Percentiles rank a stretch among this genome's conserved stretches.
Evolutionary conservation across 2,113 vertebrate species (phyloP).

Genomic region (Columbina picui): DNA sequence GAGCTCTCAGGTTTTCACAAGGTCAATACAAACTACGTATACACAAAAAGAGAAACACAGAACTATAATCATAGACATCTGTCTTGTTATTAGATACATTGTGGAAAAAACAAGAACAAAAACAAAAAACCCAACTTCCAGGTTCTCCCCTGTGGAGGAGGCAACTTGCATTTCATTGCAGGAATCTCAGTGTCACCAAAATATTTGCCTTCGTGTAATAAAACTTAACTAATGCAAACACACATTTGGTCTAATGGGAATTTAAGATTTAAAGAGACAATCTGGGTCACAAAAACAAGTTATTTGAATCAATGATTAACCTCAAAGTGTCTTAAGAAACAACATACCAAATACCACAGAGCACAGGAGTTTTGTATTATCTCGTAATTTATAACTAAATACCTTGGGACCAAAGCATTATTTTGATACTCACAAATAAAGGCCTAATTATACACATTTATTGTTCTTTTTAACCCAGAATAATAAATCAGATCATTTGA

Average conservation of each 20-base stretch:
- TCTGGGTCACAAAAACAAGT: background rate
- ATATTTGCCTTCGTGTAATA: background rate
- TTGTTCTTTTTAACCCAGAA: background rate
- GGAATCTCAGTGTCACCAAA: background rate
- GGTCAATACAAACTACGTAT: background rate
- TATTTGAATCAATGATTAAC: background rate
- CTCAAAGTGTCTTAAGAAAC: background rate
- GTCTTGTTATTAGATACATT: background rate
- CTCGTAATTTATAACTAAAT: rapidly evolving
- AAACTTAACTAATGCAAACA: background rate
- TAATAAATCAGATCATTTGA: background rate
- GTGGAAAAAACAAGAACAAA: background rate
- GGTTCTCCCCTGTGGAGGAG: background rate
- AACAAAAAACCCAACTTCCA: background rate
- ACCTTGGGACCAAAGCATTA: background rate
- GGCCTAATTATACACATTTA: background rate
- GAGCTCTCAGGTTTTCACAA: background rate
- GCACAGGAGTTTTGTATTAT: background rate
- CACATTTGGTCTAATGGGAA: background rate
- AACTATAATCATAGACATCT: background rate
- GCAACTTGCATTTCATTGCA: background rate
- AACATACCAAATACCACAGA: background rate
- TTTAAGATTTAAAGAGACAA: background rate
- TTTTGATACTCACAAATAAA: background rate
- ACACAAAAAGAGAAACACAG: background rate